phyloP scores from a whole-genome alignment of 1,140 invertebrate species.

The Trinorchestia longiramus region DNA sequence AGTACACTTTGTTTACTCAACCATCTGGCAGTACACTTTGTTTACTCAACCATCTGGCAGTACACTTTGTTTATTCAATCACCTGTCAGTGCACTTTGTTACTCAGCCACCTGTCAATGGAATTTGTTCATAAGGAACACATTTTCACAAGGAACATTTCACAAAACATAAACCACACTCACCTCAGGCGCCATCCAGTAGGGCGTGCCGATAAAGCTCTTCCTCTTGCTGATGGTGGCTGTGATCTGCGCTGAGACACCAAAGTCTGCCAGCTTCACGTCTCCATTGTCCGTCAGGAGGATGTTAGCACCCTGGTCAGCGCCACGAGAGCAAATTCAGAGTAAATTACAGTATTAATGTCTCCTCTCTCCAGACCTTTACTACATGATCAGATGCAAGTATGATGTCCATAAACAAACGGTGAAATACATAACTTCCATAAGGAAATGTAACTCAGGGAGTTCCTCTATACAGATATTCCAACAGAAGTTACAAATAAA shows the following conservation, averaged over 20 bases:
- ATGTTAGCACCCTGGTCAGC: conserved; percentile 89
- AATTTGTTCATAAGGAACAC: no score
- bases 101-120: no score
- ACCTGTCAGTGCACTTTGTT: no score
- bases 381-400: not conserved
- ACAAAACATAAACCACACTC: conserved; percentile 54
- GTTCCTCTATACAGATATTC: no score
- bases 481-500: no score
- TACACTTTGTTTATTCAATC: no score
- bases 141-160: not conserved
- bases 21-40: no score
- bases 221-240: conserved; percentile 97
- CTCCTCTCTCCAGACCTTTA: not conserved
- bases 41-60: no score
- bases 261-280: conserved; percentile 99
- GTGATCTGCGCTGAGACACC: conserved; percentile 99
- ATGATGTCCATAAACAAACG: no score
- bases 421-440: no score
- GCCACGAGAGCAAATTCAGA: conserved; percentile 9
- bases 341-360: not conserved
- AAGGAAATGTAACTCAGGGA: no score
- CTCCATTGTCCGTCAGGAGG: conserved; percentile 93
- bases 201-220: conserved; percentile 99
- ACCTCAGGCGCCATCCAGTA: conserved; percentile 98
- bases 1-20: no score